phyloP scores from a whole-genome alignment of 2,113 vertebrate genomes.

The Perognathus longimembris region DNA sequence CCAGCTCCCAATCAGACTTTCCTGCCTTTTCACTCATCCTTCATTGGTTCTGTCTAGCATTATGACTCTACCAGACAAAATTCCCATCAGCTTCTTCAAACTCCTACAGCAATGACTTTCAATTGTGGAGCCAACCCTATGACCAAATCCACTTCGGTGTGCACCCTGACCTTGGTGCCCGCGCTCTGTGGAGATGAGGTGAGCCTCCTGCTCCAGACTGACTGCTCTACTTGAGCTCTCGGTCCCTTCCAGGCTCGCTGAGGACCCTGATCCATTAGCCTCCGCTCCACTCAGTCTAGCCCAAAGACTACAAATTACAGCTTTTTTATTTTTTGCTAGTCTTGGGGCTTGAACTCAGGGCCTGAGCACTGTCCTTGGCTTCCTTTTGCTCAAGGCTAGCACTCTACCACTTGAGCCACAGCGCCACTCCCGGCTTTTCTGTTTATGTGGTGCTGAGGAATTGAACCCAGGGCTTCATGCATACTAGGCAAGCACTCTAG shows the following conservation, averaged over 20 bases:
- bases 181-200: conserved; percentile 14
- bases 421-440: too few relatives aligned
- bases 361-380: too few relatives aligned
- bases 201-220: background rate
- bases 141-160: background rate
- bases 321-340: too few relatives aligned
- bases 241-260: background rate
- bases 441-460: too few relatives aligned
- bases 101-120: background rate
- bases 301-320: background rate
- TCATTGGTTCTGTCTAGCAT: background rate
- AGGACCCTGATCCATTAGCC: background rate
- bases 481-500: too few relatives aligned
- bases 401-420: too few relatives aligned
- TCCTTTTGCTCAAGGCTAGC: too few relatives aligned
- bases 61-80: conserved; percentile 20
- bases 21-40: background rate
- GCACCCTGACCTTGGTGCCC: background rate
- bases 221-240: background rate
- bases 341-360: too few relatives aligned
- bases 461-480: too few relatives aligned
- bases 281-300: background rate
- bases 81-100: conserved; percentile 20
- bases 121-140: background rate
- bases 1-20: background rate